Evolutionary conservation across 2,888 invertebrate genomes (phyloP), one percentile per base, ranked within the genome.

Genomic region (Pristionchus fissidentatus): DNA sequence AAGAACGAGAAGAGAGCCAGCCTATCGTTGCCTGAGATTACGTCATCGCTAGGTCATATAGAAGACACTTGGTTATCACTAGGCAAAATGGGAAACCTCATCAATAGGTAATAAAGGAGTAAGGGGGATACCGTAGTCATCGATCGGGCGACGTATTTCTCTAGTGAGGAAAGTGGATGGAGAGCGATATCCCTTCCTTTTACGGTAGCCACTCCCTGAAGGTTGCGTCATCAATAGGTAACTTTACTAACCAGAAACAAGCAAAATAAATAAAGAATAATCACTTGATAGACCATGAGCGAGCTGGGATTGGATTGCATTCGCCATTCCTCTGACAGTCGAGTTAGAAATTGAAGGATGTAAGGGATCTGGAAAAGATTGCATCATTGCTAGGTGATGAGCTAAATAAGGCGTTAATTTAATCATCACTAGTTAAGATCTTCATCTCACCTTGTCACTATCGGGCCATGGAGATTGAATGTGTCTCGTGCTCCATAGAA

Each of bases 121-220:
- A 73, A 15, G 19, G 46, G 13, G 15, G 7, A n/a, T 29, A 83
- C 83, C 52, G 46, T 38, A 38, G 83, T 83, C 83, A 83, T 83
- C 3, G 70, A 29, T 3, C 55, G 49, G 10, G 83, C 35, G 22
- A 83, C 49, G 52, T 52, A 60, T n/a, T 29, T 83, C 55, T 73
- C 55, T 8, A 83, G 55, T 49, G 83, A 41, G 3, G 83, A 83
- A 35, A 73, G 26, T 15, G 83, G 83, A 83, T 83, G 70, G 41
- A 35, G 43, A n/a, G 43, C 52, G 38, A 83, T 70, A 46, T 83
- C 70, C 8, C 38, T 46, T 73, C 52, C 38, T 32, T 70, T 38
- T 26, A 55, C 83, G 4, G 70, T 83, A 43, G 73, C 83, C 38
- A 83, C 73, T 70, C 83, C 83, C 83, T 83, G n/a, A 2, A 70